Conservation (phyloP, 2,113 vertebrate genomes). For the Psettodes erumei region DNA sequence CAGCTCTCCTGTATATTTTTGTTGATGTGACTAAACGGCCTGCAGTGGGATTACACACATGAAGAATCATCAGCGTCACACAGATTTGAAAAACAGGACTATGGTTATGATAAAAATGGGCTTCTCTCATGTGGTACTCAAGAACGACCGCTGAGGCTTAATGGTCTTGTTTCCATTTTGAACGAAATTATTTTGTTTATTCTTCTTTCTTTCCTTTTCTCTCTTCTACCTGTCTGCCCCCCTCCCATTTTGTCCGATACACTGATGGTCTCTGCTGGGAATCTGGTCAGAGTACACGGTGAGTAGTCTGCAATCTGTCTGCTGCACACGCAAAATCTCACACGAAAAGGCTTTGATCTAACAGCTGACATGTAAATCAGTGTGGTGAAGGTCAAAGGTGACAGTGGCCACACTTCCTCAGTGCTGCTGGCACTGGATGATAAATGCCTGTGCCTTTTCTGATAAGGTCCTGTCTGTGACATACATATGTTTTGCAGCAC, state of each 20-base stretch:
- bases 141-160: slow-evolving; percentile 9
- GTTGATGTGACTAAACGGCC: background rate
- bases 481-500: background rate
- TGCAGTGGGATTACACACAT: background rate
- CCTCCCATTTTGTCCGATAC: slow-evolving; percentile 30
- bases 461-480: no score
- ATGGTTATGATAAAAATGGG: slow-evolving; percentile 1
- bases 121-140: slow-evolving; percentile 7
- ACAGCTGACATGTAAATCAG: slow-evolving; percentile 1
- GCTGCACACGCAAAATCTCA: slow-evolving; percentile 1
- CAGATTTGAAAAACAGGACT: background rate
- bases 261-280: slow-evolving; percentile 45
- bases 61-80: background rate
- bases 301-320: slow-evolving; percentile 52
- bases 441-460: background rate
- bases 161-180: slow-evolving; percentile 12
- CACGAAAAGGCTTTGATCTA: slow-evolving; percentile 12
- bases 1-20: background rate
- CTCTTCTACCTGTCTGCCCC: slow-evolving; percentile 3
- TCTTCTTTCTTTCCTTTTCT: slow-evolving; percentile 39
- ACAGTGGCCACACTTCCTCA: background rate
- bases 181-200: slow-evolving; percentile 27
- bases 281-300: slow-evolving; percentile 77
- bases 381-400: slow-evolving; percentile 1
- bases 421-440: background rate